These are phyloP conservation scores for Acanthaster planci DNA, from an alignment of 35 echinoderm and acorn worm genomes.

Conservation along the genomic window DNA sequence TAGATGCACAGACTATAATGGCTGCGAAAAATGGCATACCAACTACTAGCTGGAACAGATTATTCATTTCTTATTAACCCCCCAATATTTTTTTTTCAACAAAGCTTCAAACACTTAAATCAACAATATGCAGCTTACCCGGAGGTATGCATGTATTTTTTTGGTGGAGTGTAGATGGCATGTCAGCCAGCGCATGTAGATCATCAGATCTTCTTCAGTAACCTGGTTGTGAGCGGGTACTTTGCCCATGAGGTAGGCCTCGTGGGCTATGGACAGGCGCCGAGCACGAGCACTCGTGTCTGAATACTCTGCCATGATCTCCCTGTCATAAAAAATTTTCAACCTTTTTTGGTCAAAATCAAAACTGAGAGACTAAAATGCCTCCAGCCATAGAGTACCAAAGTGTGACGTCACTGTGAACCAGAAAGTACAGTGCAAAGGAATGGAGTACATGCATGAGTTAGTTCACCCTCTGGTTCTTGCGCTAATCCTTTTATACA, in stretches of 20 bases:
- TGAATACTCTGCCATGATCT: conserved; percentile 93
- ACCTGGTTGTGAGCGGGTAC: conserved; percentile 65
- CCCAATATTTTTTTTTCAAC: too few species aligned
- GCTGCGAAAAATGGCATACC: too few species aligned
- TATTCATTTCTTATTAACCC: too few species aligned
- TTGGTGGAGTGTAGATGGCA: conserved; percentile 82
- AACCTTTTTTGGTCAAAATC: background rate
- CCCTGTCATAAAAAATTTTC: conserved; percentile 51
- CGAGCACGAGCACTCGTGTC: conserved; percentile 75
- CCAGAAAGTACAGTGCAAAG: too few species aligned
- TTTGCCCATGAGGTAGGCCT: conserved; percentile 73
- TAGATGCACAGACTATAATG: too few species aligned
- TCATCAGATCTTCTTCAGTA: conserved; percentile 72
- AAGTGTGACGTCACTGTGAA: background rate
- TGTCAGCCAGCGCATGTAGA: conserved; percentile 89
- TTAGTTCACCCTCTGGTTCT: too few species aligned
- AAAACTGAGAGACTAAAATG: background rate
- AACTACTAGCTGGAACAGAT: too few species aligned
- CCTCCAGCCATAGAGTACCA: background rate
- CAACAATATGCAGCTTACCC: conserved; percentile 41
- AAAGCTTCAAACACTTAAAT: too few species aligned
- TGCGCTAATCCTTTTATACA: too few species aligned
- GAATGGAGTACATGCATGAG: too few species aligned
- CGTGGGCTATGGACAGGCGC: conserved; percentile 81
- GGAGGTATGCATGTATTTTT: conserved; percentile 80